These are phyloP conservation scores for Cheiracanthium punctorium DNA, from an alignment of 2,888 invertebrate genomes.

Conservation along the genomic window DNA sequence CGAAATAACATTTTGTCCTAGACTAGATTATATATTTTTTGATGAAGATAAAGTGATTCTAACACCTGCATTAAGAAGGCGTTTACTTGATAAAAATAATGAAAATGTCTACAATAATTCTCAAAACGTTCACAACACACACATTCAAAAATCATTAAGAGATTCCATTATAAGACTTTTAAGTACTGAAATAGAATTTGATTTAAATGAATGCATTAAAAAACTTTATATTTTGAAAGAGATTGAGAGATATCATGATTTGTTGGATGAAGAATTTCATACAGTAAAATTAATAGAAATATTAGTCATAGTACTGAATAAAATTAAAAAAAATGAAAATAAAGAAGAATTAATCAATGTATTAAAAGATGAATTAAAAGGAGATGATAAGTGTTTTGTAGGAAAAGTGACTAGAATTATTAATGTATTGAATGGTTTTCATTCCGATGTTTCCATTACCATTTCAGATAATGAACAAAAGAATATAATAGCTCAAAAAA, in stretches of 20 bases:
- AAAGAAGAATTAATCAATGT: background rate
- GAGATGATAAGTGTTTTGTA: slow-evolving; percentile 18
- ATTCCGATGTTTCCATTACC: too few species aligned
- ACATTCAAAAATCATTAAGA: slow-evolving; percentile 8
- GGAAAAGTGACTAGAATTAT: slow-evolving; percentile 11
- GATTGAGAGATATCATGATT: background rate
- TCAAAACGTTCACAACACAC: background rate
- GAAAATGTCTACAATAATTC: background rate
- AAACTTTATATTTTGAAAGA: background rate
- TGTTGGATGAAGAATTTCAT: background rate
- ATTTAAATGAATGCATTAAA: slow-evolving; percentile 2
- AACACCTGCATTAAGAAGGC: background rate
- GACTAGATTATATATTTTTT: background rate
- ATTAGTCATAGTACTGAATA: background rate
- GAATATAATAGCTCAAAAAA: too few species aligned
- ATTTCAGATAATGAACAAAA: too few species aligned
- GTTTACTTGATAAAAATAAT: background rate
- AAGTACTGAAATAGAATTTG: background rate
- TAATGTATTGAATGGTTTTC: too few species aligned
- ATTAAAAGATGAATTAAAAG: slow-evolving; percentile 20
- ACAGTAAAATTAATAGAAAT: background rate
- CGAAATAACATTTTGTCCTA: background rate
- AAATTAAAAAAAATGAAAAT: background rate
- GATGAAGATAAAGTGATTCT: background rate
- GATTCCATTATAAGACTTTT: background rate